Percentiles rank a stretch among this genome's conserved stretches.
These are phyloP conservation scores for Mola mola DNA, from an alignment of 2,113 vertebrate genomes.

Conservation along the genomic window DNA sequence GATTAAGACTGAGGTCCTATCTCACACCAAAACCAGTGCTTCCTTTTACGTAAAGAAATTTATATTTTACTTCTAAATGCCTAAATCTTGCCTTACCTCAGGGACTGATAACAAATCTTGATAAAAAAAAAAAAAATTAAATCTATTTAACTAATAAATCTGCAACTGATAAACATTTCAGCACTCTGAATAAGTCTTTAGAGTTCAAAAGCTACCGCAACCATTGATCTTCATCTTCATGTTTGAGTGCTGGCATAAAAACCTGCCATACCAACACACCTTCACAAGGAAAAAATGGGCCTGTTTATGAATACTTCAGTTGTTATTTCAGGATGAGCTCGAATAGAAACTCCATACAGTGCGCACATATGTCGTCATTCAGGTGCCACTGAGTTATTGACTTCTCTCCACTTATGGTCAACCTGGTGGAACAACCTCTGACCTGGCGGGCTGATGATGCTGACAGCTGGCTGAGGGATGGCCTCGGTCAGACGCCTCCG, in stretches of 20 bases:
- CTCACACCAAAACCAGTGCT: background rate
- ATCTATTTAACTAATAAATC: no score
- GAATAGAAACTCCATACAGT: constrained; percentile 24
- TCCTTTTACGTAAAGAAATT: background rate
- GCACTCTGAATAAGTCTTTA: no score
- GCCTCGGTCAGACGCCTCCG: constrained; percentile 71
- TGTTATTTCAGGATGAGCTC: constrained; percentile 1
- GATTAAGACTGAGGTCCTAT: background rate
- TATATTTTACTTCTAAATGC: background rate
- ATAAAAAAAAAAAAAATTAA: no score
- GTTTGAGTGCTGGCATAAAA: no score
- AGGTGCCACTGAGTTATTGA: constrained; percentile 61
- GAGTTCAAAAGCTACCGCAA: no score
- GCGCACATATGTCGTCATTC: constrained; percentile 31
- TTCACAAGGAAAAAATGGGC: no score
- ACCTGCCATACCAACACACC: no score
- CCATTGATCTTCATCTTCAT: no score
- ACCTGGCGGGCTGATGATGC: constrained; percentile 59
- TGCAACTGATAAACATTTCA: no score
- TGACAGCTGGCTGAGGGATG: constrained; percentile 75
- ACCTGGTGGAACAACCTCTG: constrained; percentile 67
- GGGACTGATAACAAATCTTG: no score
- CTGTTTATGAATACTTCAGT: no score
- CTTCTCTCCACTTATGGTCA: constrained; percentile 64
- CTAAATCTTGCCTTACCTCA: background rate